Conservation (phyloP, 2,113 vertebrate genomes). For the Anhinga anhinga region DNA sequence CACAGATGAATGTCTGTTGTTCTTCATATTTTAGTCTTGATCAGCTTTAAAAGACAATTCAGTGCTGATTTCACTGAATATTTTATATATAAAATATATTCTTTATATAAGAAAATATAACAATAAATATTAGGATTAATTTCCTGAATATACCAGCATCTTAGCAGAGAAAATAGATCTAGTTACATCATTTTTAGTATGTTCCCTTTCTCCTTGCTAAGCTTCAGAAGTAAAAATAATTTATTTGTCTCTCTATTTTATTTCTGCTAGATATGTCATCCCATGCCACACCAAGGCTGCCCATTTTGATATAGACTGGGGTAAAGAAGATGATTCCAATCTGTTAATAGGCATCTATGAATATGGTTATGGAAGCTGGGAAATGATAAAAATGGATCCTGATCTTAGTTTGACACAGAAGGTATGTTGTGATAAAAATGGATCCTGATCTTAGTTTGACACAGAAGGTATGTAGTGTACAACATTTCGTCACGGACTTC, state of each 20-base stretch:
- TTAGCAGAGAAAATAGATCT: not conserved
- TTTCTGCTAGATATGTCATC: conserved; percentile 86
- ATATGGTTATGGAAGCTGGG: conserved; percentile 98
- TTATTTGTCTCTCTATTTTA: not conserved
- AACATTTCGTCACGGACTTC: not conserved
- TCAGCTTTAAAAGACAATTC: not conserved
- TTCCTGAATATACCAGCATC: not conserved
- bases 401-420: conserved; percentile 98
- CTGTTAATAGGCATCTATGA: conserved; percentile 97
- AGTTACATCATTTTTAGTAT: not conserved
- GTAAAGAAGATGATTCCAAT: conserved; percentile 96
- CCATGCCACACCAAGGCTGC: conserved; percentile 95
- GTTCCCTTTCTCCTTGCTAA: not conserved
- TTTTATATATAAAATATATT: not conserved
- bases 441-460: too few relatives aligned
- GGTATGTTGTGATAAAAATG: too few relatives aligned
- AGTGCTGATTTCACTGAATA: not conserved
- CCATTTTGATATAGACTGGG: conserved; percentile 98
- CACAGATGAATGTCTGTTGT: not conserved
- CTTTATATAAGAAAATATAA: not conserved
- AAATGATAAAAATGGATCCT: conserved; percentile 99
- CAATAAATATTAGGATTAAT: not conserved
- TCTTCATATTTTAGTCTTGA: not conserved
- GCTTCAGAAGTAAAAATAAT: not conserved
- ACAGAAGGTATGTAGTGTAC: not conserved